Conservation (phyloP, 2,888 invertebrate species). For the Chromoteleia sp. region DNA sequence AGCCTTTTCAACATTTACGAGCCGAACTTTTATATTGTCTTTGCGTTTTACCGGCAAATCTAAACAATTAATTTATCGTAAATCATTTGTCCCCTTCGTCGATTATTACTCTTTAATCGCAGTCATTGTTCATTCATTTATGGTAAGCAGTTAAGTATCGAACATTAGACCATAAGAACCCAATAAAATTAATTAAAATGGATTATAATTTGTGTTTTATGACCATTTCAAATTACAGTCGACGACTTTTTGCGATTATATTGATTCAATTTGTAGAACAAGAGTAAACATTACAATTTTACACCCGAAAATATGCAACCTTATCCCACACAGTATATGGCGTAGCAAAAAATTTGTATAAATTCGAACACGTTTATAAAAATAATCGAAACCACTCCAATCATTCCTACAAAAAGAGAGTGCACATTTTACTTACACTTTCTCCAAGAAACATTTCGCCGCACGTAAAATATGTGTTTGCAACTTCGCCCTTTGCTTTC, state of each 20-base stretch:
- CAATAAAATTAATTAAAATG: slow-evolving; percentile 33
- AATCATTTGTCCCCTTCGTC: slow-evolving; percentile 38
- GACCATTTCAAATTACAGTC: no score
- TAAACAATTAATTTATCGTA: slow-evolving; percentile 58
- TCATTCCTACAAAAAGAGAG: slow-evolving; percentile 1
- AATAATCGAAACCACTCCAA: slow-evolving; percentile 25
- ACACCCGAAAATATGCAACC: no score
- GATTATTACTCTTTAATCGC: slow-evolving; percentile 22
- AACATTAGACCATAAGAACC: background rate
- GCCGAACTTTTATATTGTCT: slow-evolving; percentile 44
- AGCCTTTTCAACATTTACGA: slow-evolving; percentile 40
- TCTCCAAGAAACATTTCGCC: slow-evolving; percentile 31
- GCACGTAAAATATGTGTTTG: slow-evolving; percentile 50
- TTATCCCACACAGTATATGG: no score
- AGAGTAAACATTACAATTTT: no score
- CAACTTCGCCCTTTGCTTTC: slow-evolving; percentile 40
- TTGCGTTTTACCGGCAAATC: slow-evolving; percentile 32
- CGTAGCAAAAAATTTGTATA: no score
- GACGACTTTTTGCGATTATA: no score
- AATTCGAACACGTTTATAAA: background rate
- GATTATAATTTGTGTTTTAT: slow-evolving; percentile 1
- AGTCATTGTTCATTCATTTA: slow-evolving; percentile 44
- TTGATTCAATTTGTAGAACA: background rate
- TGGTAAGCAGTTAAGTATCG: slow-evolving; percentile 36
- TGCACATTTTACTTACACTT: slow-evolving; percentile 4